Conservation (phyloP, 1,140 invertebrate species). For the Philopotamus ludificatus region DNA sequence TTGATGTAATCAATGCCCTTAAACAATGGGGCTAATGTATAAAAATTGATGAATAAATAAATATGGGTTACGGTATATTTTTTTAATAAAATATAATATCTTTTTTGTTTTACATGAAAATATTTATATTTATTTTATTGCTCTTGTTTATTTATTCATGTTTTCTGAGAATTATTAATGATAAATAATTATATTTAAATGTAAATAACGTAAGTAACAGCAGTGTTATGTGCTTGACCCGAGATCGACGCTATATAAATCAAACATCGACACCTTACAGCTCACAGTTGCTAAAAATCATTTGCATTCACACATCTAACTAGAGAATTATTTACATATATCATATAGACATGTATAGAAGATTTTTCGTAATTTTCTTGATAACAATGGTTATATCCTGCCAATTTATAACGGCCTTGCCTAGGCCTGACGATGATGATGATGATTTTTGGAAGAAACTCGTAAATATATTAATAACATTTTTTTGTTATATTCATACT, state of each 20-base stretch:
- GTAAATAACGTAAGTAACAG: no score
- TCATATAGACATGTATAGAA: not conserved
- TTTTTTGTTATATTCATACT: conserved; percentile 4
- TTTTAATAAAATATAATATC: not conserved
- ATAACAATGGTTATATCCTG: conserved; percentile 15
- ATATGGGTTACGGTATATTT: no score
- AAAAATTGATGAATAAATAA: not conserved
- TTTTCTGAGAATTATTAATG: no score
- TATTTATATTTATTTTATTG: not conserved
- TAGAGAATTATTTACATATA: no score
- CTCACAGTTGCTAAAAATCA: no score
- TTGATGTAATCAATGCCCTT: conserved; percentile 39
- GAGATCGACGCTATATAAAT: no score
- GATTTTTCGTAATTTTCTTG: conserved; percentile 17
- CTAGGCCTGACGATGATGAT: conserved; percentile 15
- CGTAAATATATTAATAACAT: conserved; percentile 17
- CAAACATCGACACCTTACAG: no score
- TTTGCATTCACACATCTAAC: no score
- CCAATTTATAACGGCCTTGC: not conserved
- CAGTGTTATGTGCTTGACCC: no score
- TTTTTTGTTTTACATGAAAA: not conserved
- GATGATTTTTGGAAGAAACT: conserved; percentile 26
- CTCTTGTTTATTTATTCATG: no score
- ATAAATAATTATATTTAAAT: no score
- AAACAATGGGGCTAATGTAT: conserved; percentile 23